Evolutionary conservation across 2,888 invertebrate genomes (phyloP).

Genomic region (Omphaloscelis lunosa): DNA sequence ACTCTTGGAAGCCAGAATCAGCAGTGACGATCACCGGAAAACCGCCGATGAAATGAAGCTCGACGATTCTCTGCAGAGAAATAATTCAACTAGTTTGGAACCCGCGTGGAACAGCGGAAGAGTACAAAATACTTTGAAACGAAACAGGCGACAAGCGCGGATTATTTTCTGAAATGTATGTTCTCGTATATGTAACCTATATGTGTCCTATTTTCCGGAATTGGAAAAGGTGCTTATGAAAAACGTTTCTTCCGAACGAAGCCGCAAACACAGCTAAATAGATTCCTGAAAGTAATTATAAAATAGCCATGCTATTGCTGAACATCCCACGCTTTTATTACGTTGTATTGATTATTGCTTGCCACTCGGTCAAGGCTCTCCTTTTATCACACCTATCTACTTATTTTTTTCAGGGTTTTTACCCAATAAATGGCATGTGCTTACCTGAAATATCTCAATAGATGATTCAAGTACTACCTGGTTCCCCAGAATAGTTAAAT

Average conservation of each 20-base stretch:
- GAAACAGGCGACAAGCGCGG: no score
- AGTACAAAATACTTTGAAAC: no score
- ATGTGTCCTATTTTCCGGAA: neutral
- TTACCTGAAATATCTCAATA: no score
- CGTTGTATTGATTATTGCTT: slow-evolving; percentile 8
- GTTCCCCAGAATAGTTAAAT: no score
- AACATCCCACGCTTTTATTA: slow-evolving; percentile 19
- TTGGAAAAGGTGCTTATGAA: neutral
- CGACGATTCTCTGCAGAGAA: neutral
- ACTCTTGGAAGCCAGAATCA: neutral
- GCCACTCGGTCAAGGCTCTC: slow-evolving; percentile 13
- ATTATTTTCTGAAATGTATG: no score
- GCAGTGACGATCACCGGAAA: neutral
- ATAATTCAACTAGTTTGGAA: neutral
- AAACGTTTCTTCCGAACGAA: neutral
- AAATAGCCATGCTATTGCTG: neutral
- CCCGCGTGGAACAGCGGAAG: neutral
- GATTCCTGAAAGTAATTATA: neutral
- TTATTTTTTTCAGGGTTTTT: neutral
- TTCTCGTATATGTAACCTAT: no score
- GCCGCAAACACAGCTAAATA: neutral
- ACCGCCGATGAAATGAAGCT: neutral
- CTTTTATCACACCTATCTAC: neutral
- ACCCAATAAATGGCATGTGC: neutral
- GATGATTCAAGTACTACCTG: no score